A percentile compares a stretch with the other conserved stretches of the same genome.
Conservation (phyloP, 2,797 vertebrate species). For the Rhinatrema bivittatum region DNA sequence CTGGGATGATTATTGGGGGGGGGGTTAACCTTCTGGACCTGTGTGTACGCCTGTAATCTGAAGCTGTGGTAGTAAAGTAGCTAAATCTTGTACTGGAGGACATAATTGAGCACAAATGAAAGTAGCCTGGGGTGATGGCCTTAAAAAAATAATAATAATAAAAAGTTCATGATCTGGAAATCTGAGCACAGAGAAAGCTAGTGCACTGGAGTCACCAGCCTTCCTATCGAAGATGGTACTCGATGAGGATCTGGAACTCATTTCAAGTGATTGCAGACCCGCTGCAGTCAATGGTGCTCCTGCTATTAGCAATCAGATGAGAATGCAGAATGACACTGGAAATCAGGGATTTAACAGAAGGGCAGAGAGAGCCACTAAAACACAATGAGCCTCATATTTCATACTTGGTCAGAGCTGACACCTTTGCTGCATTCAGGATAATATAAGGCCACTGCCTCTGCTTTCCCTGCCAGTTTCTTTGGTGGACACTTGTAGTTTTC, state of each 20-base stretch:
- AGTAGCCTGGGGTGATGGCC: no score
- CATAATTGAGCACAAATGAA: no score
- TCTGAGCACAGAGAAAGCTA: no score
- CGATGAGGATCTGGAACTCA: constrained; percentile 54
- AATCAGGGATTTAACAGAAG: constrained; percentile 60
- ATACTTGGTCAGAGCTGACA: constrained; percentile 65
- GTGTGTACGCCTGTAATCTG: no score
- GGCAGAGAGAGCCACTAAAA: constrained; percentile 64
- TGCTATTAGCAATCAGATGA: constrained; percentile 63
- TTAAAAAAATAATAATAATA: no score
- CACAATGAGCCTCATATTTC: constrained; percentile 67
- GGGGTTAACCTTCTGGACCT: no score
- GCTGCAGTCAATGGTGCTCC: constrained; percentile 55
- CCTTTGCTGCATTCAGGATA: constrained; percentile 58
- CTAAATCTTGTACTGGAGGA: no score
- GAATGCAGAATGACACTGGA: constrained; percentile 60
- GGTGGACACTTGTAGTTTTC: constrained; percentile 40
- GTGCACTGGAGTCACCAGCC: no score
- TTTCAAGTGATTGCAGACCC: constrained; percentile 56
- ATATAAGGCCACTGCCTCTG: constrained; percentile 57
- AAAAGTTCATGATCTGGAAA: no score
- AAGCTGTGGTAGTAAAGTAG: no score
- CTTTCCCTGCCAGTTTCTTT: constrained; percentile 53
- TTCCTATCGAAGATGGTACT: no score
- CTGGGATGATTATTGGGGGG: constrained; percentile 38